Conservation (phyloP, 2,113 vertebrate species). For the Phalacrocorax carbo region DNA sequence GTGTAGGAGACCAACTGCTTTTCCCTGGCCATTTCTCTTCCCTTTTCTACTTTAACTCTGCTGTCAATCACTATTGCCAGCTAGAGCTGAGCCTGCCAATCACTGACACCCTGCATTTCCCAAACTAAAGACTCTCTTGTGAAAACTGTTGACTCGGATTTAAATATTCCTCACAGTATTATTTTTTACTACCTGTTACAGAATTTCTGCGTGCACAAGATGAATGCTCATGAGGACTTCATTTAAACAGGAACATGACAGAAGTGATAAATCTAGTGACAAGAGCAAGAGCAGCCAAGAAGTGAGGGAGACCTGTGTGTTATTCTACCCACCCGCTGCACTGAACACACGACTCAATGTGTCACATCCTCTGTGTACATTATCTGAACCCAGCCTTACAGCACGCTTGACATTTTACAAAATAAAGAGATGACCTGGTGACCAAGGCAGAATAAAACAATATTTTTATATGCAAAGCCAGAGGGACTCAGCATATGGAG, state of each 20-base stretch:
- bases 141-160: not conserved
- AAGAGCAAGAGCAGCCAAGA: not conserved
- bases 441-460: not conserved
- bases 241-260: not conserved
- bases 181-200: not conserved
- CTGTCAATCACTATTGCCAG: not conserved
- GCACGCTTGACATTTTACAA: not conserved
- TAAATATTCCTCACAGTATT: not conserved
- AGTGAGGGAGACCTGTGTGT: not conserved
- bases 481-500: not conserved
- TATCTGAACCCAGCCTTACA: not conserved
- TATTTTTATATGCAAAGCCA: not conserved
- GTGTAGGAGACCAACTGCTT: not conserved
- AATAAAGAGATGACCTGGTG: not conserved
- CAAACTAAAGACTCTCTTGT: not conserved
- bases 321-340: not conserved
- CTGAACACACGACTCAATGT: rapidly evolving
- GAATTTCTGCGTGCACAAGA: not conserved
- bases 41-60: not conserved
- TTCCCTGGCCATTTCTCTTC: not conserved
- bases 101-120: not conserved
- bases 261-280: not conserved
- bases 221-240: not conserved
- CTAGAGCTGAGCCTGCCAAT: not conserved
- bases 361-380: not conserved